Evolutionary conservation across 2,113 vertebrate species (phyloP).

Genomic region (Gymnobelideus leadbeateri): DNA sequence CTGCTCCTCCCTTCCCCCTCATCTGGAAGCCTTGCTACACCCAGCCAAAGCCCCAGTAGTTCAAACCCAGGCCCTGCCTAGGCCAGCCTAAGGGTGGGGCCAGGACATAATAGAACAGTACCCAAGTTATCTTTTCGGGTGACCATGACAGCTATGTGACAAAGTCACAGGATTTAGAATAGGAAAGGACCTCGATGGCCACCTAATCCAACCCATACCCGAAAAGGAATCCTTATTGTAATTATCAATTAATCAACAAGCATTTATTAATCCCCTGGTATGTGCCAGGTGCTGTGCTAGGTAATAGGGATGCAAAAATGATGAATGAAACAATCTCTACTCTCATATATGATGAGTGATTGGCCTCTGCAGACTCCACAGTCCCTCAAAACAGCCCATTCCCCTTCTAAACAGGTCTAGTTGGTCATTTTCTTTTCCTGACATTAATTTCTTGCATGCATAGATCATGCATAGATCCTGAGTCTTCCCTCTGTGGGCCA

Average conservation of each 20-base stretch:
- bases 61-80: no score
- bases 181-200: not conserved
- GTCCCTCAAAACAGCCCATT: not conserved
- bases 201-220: not conserved
- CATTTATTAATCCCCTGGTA: not conserved
- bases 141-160: not conserved
- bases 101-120: not conserved
- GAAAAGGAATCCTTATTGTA: not conserved
- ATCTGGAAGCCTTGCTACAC: not conserved
- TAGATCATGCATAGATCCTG: not conserved
- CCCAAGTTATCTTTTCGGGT: not conserved
- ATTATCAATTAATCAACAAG: not conserved
- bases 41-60: not conserved
- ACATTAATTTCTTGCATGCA: not conserved
- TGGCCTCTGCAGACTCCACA: not conserved
- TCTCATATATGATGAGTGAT: not conserved
- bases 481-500: not conserved
- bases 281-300: not conserved
- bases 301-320: not conserved
- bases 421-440: not conserved
- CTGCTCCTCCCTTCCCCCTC: not conserved
- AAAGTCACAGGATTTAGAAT: not conserved
- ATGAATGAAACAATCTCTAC: not conserved
- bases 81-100: not conserved
- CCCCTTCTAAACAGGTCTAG: not conserved